phyloP scores from a whole-genome alignment of 2,113 vertebrate species.

The Tyto alba region DNA sequence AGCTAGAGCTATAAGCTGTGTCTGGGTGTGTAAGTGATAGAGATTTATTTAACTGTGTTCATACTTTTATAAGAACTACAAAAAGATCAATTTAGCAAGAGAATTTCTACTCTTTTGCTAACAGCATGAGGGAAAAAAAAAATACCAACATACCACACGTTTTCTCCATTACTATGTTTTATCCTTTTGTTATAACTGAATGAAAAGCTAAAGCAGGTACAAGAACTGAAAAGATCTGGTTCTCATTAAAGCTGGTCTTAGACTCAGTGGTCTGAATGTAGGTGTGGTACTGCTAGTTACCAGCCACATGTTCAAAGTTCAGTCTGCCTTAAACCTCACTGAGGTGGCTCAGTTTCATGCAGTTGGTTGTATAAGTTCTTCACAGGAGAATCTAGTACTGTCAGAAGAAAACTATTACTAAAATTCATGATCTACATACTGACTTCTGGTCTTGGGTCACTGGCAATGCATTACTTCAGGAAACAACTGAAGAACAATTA shows the following conservation, averaged over 20 bases:
- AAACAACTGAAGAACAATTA: neutral
- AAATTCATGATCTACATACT: neutral
- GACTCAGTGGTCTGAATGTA: neutral
- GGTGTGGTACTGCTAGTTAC: neutral
- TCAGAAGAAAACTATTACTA: neutral
- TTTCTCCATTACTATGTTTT: neutral
- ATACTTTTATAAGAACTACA: neutral
- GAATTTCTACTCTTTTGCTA: neutral
- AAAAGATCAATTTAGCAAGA: neutral
- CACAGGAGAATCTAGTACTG: neutral
- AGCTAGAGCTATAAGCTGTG: neutral
- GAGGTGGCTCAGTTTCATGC: neutral
- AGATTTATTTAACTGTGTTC: neutral
- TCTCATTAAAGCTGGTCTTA: neutral
- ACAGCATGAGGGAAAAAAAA: neutral
- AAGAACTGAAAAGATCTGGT: neutral
- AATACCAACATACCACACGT: neutral
- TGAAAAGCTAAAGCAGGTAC: neutral
- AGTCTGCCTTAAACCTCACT: neutral
- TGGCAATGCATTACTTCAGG: neutral
- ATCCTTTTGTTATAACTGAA: neutral
- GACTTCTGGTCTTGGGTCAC: neutral
- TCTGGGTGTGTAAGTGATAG: neutral
- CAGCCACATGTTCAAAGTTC: neutral
- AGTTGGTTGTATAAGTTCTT: neutral